Percentiles rank a stretch among this genome's conserved stretches.
These are phyloP conservation scores for Cichlasoma orientale DNA, from an alignment of 2,797 vertebrate genomes.

Conservation along the genomic window DNA sequence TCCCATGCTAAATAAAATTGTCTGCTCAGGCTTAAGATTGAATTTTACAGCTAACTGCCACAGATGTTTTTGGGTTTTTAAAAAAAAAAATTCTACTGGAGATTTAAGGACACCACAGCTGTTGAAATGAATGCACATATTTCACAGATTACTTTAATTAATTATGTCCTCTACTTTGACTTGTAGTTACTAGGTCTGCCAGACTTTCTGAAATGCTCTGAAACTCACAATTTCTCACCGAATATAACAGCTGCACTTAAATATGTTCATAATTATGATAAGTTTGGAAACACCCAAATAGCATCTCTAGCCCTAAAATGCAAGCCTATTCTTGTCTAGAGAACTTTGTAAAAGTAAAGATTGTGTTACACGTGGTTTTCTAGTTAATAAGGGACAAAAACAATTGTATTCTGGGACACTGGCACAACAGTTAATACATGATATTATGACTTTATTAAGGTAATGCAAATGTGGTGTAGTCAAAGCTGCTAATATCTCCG, in stretches of 20 bases:
- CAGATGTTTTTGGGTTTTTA: neutral
- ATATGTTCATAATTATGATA: neutral
- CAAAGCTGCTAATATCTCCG: too few species aligned
- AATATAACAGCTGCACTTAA: neutral
- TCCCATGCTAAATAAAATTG: conserved; percentile 27
- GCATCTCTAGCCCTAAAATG: neutral
- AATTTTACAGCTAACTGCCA: conserved; percentile 38
- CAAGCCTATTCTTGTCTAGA: too few species aligned
- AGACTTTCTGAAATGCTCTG: neutral
- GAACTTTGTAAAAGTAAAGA: too few species aligned
- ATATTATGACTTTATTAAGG: too few species aligned
- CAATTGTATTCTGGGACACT: too few species aligned
- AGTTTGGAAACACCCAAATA: neutral
- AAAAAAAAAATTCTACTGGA: conserved; percentile 3
- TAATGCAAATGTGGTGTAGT: too few species aligned
- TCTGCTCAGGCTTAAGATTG: conserved; percentile 30
- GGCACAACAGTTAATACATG: too few species aligned
- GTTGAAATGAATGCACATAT: conserved; percentile 2
- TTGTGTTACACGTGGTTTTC: too few species aligned
- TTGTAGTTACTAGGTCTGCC: neutral
- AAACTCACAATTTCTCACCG: neutral
- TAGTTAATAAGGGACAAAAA: too few species aligned
- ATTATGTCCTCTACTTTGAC: conserved; percentile 1
- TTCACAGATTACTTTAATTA: neutral
- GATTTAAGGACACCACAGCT: neutral